phyloP scores from a whole-genome alignment of 1,140 invertebrate genomes.

The Panagrolaimus sp. region DNA sequence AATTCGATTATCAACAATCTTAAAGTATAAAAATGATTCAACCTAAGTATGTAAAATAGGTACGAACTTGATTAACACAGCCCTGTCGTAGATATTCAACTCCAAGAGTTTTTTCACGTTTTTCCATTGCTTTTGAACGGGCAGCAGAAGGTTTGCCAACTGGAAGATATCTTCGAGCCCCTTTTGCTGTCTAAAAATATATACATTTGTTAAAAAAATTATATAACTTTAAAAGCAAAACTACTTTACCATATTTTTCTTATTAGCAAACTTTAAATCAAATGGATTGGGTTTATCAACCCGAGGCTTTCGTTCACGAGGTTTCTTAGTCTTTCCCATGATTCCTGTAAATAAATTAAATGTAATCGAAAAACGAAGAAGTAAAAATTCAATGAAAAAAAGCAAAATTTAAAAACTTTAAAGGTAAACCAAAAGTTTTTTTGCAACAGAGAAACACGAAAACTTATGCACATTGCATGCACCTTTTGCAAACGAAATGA shows the following conservation, averaged over 20 bases:
- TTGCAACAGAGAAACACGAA: too few species aligned
- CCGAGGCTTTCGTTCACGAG: background rate
- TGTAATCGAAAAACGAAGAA: too few species aligned
- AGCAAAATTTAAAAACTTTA: too few species aligned
- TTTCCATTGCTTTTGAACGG: background rate
- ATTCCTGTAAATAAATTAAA: background rate
- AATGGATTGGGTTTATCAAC: constrained; percentile 10
- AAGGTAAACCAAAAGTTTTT: too few species aligned
- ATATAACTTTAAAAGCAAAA: background rate
- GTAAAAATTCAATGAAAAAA: too few species aligned
- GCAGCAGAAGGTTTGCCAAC: background rate
- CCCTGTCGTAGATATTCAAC: background rate
- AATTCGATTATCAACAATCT: constrained; percentile 2
- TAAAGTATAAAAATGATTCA: background rate
- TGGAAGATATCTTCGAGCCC: background rate
- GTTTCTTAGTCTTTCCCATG: constrained; percentile 4
- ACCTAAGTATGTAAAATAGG: background rate
- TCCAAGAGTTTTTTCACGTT: background rate
- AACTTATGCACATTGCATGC: too few species aligned
- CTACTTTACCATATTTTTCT: background rate
- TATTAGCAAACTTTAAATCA: background rate
- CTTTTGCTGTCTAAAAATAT: constrained; percentile 1
- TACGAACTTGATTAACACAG: background rate
- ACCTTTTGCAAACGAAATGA: too few species aligned
- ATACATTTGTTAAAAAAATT: background rate